Base-by-base conservation (phyloP, 2,888 invertebrate genomes). In the Argyra leucocephala region DNA sequence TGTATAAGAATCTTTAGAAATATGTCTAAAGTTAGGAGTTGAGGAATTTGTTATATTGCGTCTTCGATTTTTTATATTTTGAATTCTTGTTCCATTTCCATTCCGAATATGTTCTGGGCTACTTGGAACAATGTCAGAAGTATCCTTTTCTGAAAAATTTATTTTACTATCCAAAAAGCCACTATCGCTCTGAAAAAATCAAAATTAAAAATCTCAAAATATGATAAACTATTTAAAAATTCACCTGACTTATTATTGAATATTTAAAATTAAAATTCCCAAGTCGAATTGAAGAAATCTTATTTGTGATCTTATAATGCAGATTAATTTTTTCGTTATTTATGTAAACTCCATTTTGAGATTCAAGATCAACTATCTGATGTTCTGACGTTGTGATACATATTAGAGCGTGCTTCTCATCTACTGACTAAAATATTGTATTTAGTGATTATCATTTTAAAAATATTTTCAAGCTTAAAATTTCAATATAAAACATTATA, bases 351-450 rank as follows among this genome's bases (percentile, higher is more conserved):
- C 73, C 73, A 4, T 64, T 65, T 12, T 64, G 66, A 63, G 72
- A 71, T 21, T 67, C 63, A 57, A 73, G 64, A 67, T 73, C 73
- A 15, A 67, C 64, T 60, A 73, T 64, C 31, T 65, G 69, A 2
- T 64, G 64, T 24, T 64, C 61, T 22, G 67, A 64, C 2, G 57
- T 37, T 22, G 61, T 58, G 1, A 69, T 65, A 48, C 68, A 68
- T 10, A 72, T 63, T 22, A 70, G 57, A 18, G 72, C 71, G 65
- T 73, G 73, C 22, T 70, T 71, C 2, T 64, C 57, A 61, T 71
- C 71, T 7, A 72, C 62, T 22, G 69, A 65, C 73, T 68, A 22
- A 58, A 21, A 58, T 22, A 10, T 9, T 37, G 5, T 26, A 7
- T 26, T 26, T 26, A 7, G 7, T 26, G 26, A 26, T 26, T 26